These are phyloP conservation scores for Nomada fabriciana DNA, from an alignment of 2,888 invertebrate genomes.

Conservation along the genomic window DNA sequence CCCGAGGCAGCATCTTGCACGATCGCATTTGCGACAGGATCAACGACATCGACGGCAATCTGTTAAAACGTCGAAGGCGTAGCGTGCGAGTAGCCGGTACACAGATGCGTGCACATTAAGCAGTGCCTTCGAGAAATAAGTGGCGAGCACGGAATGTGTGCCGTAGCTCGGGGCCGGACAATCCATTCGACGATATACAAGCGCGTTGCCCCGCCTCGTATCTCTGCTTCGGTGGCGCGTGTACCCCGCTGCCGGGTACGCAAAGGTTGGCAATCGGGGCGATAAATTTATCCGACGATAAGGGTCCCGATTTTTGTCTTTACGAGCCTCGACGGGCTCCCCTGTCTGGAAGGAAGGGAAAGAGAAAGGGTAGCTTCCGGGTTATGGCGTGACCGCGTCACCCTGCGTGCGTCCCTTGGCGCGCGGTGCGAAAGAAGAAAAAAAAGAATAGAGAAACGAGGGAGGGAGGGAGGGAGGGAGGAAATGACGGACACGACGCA, in stretches of 20 bases:
- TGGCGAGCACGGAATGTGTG: conserved; percentile 41
- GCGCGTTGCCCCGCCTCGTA: conserved; percentile 23
- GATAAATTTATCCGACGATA: conserved; percentile 79
- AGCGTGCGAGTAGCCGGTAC: not conserved
- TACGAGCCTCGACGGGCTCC: conserved; percentile 74
- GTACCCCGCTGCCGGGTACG: conserved; percentile 8
- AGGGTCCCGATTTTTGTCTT: conserved; percentile 80
- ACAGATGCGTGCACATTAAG: not conserved
- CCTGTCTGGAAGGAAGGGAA: conserved; percentile 45
- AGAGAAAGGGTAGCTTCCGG: conserved; percentile 68
- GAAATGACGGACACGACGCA: not conserved
- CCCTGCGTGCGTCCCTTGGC: conserved; percentile 28
- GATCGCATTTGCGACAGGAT: too few relatives aligned
- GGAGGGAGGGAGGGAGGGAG: conserved; percentile 8
- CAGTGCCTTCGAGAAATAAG: conserved; percentile 11
- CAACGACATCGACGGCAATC: not conserved
- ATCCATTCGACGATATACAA: conserved; percentile 47
- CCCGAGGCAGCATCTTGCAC: too few relatives aligned
- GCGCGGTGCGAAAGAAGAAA: conserved; percentile 8
- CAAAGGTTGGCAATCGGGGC: conserved; percentile 54
- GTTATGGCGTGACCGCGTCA: conserved; percentile 72
- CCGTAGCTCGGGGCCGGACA: conserved; percentile 49
- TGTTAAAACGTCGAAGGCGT: not conserved
- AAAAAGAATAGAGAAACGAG: not conserved
- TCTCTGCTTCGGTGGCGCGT: conserved; percentile 20